A percentile compares a stretch with the other conserved stretches of the same genome.
These are phyloP conservation scores for Protonibea diacanthus DNA, from an alignment of 2,797 vertebrate species.

Conservation along the genomic window DNA sequence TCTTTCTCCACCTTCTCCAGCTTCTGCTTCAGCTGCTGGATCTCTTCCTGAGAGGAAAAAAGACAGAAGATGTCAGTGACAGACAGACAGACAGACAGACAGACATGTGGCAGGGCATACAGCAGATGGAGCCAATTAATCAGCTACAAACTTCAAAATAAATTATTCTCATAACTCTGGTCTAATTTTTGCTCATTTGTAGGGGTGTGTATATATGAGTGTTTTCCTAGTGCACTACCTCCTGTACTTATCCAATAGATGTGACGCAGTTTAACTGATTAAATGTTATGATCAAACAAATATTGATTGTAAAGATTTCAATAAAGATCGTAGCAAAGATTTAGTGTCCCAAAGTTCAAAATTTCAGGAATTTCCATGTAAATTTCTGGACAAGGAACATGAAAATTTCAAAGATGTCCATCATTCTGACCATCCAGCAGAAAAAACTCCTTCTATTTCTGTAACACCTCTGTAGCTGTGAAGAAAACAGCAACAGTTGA, in stretches of 20 bases:
- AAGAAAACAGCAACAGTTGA: background rate
- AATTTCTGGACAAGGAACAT: background rate
- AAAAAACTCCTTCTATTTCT: background rate
- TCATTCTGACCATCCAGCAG: background rate
- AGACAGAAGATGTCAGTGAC: background rate
- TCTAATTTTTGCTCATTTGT: background rate
- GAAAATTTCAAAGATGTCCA: background rate
- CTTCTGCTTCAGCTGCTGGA: constrained; percentile 93
- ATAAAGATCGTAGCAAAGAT: too few relatives aligned
- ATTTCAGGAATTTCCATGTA: background rate
- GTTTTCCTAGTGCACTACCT: background rate
- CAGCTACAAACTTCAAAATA: background rate
- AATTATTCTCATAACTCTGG: background rate
- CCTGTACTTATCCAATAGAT: background rate
- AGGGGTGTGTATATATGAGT: too few relatives aligned
- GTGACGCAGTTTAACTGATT: background rate
- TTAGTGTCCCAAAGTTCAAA: background rate
- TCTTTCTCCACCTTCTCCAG: constrained; percentile 97
- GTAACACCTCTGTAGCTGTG: background rate
- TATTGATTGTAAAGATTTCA: background rate
- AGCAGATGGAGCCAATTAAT: constrained; percentile 19
- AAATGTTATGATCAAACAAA: background rate
- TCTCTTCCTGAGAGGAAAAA: constrained; percentile 89
- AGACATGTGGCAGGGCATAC: background rate
- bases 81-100: background rate